Evolutionary conservation across 1,140 invertebrate genomes (phyloP).

Genomic region (Acromyrmex echinatior): DNA sequence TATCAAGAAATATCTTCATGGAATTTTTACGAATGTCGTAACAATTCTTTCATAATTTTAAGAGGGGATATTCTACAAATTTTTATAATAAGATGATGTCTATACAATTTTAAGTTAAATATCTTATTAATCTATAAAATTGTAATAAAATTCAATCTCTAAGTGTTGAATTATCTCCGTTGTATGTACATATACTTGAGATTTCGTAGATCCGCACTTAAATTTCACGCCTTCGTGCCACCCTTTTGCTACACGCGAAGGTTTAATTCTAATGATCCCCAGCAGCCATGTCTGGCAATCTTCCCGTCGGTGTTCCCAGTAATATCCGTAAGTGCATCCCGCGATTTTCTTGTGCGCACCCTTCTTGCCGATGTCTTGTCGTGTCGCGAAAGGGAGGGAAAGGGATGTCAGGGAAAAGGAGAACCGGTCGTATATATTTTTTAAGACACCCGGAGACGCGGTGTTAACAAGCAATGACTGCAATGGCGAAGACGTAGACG

Average conservation of each 20-base stretch:
- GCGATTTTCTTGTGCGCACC: slow-evolving; percentile 72
- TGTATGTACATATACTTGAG: background rate
- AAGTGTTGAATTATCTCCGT: background rate
- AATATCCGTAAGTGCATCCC: slow-evolving; percentile 80
- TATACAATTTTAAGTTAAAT: background rate
- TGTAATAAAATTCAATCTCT: background rate
- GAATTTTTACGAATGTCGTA: background rate
- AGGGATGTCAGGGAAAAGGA: background rate
- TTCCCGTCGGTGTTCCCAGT: slow-evolving; percentile 62
- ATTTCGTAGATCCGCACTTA: slow-evolving; percentile 13
- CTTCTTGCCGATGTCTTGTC: slow-evolving; percentile 63
- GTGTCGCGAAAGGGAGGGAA: background rate
- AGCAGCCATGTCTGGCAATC: slow-evolving; percentile 40
- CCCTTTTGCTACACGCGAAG: background rate
- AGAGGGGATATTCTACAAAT: background rate
- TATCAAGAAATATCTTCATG: background rate
- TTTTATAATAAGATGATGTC: slow-evolving; percentile 7
- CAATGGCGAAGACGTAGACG: slow-evolving; percentile 41
- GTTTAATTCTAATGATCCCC: slow-evolving; percentile 43
- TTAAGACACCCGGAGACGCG: slow-evolving; percentile 63
- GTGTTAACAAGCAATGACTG: slow-evolving; percentile 77
- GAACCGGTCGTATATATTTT: slow-evolving; percentile 64
- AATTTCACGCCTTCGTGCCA: background rate
- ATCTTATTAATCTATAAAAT: background rate
- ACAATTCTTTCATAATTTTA: slow-evolving; percentile 13